These are phyloP conservation scores for Heliconius melpomene DNA, from an alignment of 1,140 invertebrate species.

Conservation along the genomic window DNA sequence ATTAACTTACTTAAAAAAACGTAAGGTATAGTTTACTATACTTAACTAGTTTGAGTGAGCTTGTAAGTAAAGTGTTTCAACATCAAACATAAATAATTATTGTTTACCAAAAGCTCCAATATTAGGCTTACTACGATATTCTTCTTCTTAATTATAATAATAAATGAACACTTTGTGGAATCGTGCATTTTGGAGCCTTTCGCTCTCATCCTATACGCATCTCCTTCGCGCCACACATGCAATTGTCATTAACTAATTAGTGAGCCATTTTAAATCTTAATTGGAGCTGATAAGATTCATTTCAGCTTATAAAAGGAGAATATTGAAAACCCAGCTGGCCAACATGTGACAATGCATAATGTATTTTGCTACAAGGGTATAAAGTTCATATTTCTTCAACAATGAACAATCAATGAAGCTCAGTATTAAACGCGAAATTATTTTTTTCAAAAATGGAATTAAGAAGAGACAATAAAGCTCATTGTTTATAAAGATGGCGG, in stretches of 20 bases:
- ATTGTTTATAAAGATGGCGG: constrained; percentile 79
- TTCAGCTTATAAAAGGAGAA: constrained; percentile 53
- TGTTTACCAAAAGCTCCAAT: constrained; percentile 21
- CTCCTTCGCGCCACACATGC: constrained; percentile 55
- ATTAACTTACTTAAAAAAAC: too few species aligned
- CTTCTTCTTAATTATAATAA: constrained; percentile 72
- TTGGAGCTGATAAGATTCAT: constrained; percentile 52
- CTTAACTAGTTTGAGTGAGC: neutral
- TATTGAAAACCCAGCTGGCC: constrained; percentile 62
- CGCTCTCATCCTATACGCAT: constrained; percentile 50
- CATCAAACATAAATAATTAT: constrained; percentile 10
- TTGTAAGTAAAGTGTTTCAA: neutral
- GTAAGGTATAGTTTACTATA: too few species aligned
- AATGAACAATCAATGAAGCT: constrained; percentile 59
- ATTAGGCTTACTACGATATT: constrained; percentile 48
- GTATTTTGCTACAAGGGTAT: constrained; percentile 41
- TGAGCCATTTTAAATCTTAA: constrained; percentile 56
- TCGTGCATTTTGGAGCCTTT: constrained; percentile 57
- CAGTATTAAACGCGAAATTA: constrained; percentile 77
- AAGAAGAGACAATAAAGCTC: constrained; percentile 79
- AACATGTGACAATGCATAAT: constrained; percentile 29
- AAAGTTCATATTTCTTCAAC: constrained; percentile 45
- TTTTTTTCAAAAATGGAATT: constrained; percentile 80
- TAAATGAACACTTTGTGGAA: constrained; percentile 63
- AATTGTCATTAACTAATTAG: constrained; percentile 67